Evolutionary conservation across 1,140 invertebrate genomes (phyloP).

Genomic region (Pseudoatta argentina): DNA sequence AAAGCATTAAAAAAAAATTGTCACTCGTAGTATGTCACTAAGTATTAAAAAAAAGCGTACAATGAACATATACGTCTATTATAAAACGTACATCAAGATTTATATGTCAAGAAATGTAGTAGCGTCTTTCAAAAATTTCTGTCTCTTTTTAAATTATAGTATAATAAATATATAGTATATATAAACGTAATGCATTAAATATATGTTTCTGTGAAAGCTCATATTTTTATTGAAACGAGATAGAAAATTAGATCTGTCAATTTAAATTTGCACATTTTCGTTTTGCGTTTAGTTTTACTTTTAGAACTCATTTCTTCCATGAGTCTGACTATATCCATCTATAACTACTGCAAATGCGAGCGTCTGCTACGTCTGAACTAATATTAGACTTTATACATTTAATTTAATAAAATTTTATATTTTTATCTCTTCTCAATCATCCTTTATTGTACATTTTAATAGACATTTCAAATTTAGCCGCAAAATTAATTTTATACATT

Average conservation of each 20-base stretch:
- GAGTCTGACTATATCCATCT: background rate
- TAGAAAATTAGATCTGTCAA: background rate
- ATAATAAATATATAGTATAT: conserved; percentile 14
- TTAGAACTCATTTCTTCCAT: background rate
- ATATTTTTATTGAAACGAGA: background rate
- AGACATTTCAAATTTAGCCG: background rate
- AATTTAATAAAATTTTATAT: background rate
- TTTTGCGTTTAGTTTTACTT: background rate
- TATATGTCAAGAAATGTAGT: background rate
- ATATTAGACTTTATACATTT: background rate
- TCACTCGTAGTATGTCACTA: background rate
- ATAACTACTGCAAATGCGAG: background rate
- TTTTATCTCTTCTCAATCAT: background rate
- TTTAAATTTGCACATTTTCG: background rate
- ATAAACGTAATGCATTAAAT: background rate
- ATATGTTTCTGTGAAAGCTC: background rate
- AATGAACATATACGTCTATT: background rate
- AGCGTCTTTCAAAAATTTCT: background rate
- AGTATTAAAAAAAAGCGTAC: background rate
- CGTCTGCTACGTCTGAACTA: background rate
- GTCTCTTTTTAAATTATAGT: background rate
- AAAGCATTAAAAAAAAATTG: background rate
- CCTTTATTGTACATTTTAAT: background rate
- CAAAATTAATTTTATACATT: background rate
- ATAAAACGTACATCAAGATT: background rate